Evolutionary conservation across 2,888 invertebrate species (phyloP).

Genomic region (Tetranychus truncatus): DNA sequence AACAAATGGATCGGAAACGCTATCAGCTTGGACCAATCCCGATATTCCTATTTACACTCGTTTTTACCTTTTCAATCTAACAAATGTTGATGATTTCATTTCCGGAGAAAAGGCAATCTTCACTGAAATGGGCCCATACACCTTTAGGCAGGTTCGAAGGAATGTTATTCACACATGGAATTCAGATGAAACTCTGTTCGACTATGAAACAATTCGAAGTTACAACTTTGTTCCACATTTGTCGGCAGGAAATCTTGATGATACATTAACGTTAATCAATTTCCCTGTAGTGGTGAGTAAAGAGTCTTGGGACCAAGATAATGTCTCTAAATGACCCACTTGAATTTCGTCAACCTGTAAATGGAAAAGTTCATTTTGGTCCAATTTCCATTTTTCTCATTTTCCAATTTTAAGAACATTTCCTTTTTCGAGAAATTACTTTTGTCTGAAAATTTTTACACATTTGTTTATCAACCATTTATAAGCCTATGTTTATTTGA

Average conservation of each 20-base stretch:
- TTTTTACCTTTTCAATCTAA: slow-evolving; percentile 3
- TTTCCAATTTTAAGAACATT: neutral
- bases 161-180: neutral
- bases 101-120: neutral
- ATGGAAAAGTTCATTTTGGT: neutral
- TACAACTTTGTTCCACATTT: neutral
- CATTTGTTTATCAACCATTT: too few relatives aligned
- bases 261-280: neutral
- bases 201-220: neutral
- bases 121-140: slow-evolving; percentile 5
- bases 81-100: neutral
- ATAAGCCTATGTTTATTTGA: too few relatives aligned
- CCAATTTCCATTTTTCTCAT: neutral
- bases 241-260: neutral
- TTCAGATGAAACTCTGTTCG: neutral
- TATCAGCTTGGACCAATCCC: neutral
- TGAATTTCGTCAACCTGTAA: neutral
- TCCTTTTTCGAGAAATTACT: too few relatives aligned
- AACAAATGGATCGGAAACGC: neutral
- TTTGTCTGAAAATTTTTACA: too few relatives aligned
- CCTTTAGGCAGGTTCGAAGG: neutral
- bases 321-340: too few relatives aligned
- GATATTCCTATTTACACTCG: neutral
- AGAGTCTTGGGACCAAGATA: too few relatives aligned
- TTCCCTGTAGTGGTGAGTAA: neutral